Evolutionary conservation across 1,140 invertebrate genomes (phyloP).

Genomic region (Hylaeus volcanicus): DNA sequence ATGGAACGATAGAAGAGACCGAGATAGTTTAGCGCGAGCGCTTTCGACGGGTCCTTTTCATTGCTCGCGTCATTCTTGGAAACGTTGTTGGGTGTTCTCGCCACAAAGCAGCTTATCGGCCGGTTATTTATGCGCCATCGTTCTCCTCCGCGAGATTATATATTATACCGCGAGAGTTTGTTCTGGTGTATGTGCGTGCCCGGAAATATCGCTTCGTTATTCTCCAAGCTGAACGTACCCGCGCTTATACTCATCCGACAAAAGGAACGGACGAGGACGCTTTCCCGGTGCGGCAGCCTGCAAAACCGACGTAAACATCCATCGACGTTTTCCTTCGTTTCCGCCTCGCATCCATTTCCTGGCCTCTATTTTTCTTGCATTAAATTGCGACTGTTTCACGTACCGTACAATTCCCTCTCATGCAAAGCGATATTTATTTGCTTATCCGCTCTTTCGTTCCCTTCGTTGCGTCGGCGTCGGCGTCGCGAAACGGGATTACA

Average conservation of each 20-base stretch:
- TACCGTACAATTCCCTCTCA: background rate
- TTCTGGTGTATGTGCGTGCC: background rate
- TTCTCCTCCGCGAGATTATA: background rate
- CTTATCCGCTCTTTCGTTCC: background rate
- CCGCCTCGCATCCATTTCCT: conserved; percentile 9
- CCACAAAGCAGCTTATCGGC: conserved; percentile 19
- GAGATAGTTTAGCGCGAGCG: background rate
- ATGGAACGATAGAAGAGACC: no score
- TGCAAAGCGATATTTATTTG: conserved; percentile 1
- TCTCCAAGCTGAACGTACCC: background rate
- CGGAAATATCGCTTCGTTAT: conserved; percentile 17
- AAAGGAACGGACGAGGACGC: conserved; percentile 7
- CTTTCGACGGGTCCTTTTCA: no score
- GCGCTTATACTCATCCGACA: background rate
- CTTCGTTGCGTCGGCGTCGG: background rate
- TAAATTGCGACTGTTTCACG: background rate
- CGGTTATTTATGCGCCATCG: conserved; percentile 9
- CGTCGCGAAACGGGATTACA: background rate
- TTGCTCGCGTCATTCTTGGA: background rate
- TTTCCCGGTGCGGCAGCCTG: no score
- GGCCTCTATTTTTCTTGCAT: background rate
- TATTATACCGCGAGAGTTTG: background rate
- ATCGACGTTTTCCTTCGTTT: conserved; percentile 29
- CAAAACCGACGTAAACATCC: conserved; percentile 12
- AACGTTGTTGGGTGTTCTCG: background rate